phyloP scores from a whole-genome alignment of 2,888 invertebrate genomes.

The Plemyria rubiginata region DNA sequence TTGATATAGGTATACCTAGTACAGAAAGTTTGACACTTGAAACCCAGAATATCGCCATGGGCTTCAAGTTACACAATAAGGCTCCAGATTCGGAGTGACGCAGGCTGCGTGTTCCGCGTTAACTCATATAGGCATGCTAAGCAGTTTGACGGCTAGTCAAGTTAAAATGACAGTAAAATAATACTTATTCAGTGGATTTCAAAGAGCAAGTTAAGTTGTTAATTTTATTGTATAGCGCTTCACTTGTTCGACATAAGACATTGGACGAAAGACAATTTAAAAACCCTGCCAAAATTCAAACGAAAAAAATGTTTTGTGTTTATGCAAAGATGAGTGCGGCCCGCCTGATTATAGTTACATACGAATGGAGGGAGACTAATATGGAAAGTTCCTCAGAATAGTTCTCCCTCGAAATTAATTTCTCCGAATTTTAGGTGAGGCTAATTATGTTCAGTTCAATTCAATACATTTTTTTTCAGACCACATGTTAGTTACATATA shows the following conservation, averaged over 20 bases:
- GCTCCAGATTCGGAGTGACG: slow-evolving; percentile 11
- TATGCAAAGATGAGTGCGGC: too few relatives aligned
- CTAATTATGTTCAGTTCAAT: too few relatives aligned
- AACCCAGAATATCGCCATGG: too few relatives aligned
- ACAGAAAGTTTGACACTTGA: too few relatives aligned
- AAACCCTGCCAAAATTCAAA: neutral
- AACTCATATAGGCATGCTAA: slow-evolving; percentile 48
- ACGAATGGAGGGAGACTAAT: too few relatives aligned
- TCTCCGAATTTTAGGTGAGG: too few relatives aligned
- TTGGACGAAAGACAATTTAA: neutral
- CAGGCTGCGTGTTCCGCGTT: slow-evolving; percentile 35
- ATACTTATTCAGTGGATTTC: slow-evolving; percentile 36
- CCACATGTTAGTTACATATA: too few relatives aligned
- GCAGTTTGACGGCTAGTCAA: slow-evolving; percentile 46
- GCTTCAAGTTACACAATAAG: neutral
- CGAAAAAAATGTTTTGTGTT: neutral
- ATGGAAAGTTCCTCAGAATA: too few relatives aligned
- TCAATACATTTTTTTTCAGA: too few relatives aligned
- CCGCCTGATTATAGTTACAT: too few relatives aligned
- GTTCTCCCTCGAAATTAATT: too few relatives aligned
- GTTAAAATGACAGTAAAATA: slow-evolving; percentile 45
- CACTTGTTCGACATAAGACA: slow-evolving; percentile 16
- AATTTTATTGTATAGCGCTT: slow-evolving; percentile 21
- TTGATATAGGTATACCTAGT: too few relatives aligned
- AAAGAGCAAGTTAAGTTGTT: slow-evolving; percentile 18